Base-by-base conservation (phyloP, 2,888 invertebrate species). In the Trilocha varians region DNA sequence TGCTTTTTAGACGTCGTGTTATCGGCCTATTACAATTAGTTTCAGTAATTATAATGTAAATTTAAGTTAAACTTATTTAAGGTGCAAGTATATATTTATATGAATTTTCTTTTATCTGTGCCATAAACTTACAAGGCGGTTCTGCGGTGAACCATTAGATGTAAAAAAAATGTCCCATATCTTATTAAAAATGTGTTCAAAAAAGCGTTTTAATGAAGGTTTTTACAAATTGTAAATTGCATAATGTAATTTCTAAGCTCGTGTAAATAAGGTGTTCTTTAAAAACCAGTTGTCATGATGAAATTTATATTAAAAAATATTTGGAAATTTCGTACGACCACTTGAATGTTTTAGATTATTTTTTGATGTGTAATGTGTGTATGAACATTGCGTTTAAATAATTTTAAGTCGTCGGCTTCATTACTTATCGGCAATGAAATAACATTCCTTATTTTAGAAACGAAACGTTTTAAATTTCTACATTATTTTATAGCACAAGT, bases 141-240 rank as follows among this genome's bases (percentile, higher is more conserved):
- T 45, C 36, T 45, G 46, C 55, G 63, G 62, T 62, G 51, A 57
- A 40, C 50, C 58, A 57, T 61, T 65, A 67, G 56, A 57, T 63
- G 62, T 50, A 59, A 56, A 57, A 57, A 64, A 66, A 59, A 62
- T 66, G 65, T 72, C 77, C 76, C 80, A 78, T 80, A 82, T 82
- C 80, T 82, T 78, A 80, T 75, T 75, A 57, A 75, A 77, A 80
- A 83, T 83, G 83, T 83, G 83, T 83, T 83, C 82, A 83, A 25
- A 40, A n/a, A n/a, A n/a, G n/a, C n/a, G n/a, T n/a, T n/a, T n/a
- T n/a, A n/a, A 25, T 32, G 14, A 32, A 41, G 34, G 70, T 75
- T 78, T 78, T 74, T 78, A 78, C 75, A 75, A 72, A 64, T 73
- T 75, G 65, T 78, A 79, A 70, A 25, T 71, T 72, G 70, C 69